Evolutionary conservation across 2,888 invertebrate genomes (phyloP), one percentile per base, ranked within the genome.

Genomic region (Clepsis dumicolana): DNA sequence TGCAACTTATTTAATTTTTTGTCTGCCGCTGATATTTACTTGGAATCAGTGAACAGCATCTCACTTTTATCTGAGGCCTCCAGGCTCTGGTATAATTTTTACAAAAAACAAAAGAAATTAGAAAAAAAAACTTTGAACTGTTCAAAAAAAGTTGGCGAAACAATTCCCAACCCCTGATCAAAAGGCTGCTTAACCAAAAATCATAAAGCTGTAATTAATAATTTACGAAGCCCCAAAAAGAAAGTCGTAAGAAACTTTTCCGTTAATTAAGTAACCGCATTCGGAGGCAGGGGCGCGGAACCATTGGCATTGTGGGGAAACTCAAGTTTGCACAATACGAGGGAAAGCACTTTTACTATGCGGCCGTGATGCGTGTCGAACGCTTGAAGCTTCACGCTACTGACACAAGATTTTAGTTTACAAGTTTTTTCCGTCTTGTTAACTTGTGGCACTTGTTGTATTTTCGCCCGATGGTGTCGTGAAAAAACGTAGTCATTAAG

Each of bases 321-420:
- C 73, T 77, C 73, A 24, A 59, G 10, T 63, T 63, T 59, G 65
- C 73, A 69, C 66, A 64, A 53, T 77, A 84, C 84, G 82, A 74
- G 78, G 67, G 74, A 84, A 84, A 78, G 80, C 83, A 81, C 83
- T 83, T 78, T 75, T 76, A 78, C 67, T 18, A 29, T 27, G 16
- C 32, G 14, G 21, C 18, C 16, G 4, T 18, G 54, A 56, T 21
- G 56, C 35, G 21, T 35, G 56, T 24, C 56, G 21, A 21, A 25
- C 52, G 7, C n/a, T 52, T n/a, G 24, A 56, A 56, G 56, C 35
- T 56, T 35, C 35, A 35, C 35, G 56, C 21, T 35, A 14, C 14
- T 14, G 21, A 21, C 32, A 21, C 48, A 2, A 48, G 48, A 48
- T 48, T 44, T 41, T 16, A 8, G 16, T 8, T 10, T 3, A 48